Evolutionary conservation across 2,888 invertebrate genomes (phyloP).

Genomic region (Cryptus viduatorius): DNA sequence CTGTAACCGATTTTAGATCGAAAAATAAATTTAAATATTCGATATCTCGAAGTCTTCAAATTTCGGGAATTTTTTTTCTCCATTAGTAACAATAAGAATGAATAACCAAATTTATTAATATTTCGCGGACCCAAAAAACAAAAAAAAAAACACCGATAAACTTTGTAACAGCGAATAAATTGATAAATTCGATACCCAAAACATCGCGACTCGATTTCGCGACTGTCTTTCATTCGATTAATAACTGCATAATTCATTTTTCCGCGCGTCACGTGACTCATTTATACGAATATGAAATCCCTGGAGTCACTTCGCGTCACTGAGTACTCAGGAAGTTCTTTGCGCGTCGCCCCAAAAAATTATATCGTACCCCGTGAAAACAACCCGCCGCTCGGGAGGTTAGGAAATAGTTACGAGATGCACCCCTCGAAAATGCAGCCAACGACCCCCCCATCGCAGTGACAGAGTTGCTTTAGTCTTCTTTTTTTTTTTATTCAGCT

Average conservation of each 20-base stretch:
- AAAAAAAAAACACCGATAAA: not conserved
- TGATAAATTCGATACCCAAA: conserved; percentile 4
- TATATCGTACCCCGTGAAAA: conserved; percentile 49
- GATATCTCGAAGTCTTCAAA: not conserved
- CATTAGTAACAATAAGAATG: conserved; percentile 9
- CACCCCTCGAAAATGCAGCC: conserved; percentile 23
- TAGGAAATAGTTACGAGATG: conserved; percentile 10
- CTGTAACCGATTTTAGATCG: conserved; percentile 6
- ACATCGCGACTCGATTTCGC: not conserved
- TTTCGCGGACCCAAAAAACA: not conserved
- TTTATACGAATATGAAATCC: conserved; percentile 18
- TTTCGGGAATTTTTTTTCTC: not conserved
- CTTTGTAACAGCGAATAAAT: conserved; percentile 24
- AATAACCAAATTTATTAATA: not conserved
- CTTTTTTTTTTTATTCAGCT: conserved; percentile 61
- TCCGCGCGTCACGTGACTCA: conserved; percentile 12
- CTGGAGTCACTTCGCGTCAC: conserved; percentile 26
- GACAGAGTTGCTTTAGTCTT: conserved; percentile 62
- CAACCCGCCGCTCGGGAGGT: conserved; percentile 44
- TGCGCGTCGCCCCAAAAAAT: conserved; percentile 16
- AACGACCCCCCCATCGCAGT: conserved; percentile 36
- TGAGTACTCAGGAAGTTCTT: conserved; percentile 1
- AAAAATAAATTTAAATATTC: conserved; percentile 13
- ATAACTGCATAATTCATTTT: conserved; percentile 26
- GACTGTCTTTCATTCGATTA: not conserved